phyloP scores from a whole-genome alignment of 2,797 vertebrate genomes.

The Cuniculus paca region DNA sequence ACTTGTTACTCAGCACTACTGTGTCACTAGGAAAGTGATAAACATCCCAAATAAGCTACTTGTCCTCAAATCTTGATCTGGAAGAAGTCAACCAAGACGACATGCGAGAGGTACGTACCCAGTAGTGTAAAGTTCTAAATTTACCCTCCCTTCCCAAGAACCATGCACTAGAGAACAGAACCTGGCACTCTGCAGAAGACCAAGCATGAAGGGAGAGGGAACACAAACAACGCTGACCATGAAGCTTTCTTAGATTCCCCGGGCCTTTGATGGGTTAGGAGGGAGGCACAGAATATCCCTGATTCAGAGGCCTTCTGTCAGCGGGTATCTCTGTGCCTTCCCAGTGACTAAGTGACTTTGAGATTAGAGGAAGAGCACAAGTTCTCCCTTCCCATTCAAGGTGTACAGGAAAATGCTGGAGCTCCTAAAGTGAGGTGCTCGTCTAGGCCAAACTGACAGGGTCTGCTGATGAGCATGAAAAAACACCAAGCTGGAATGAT shows the following conservation, averaged over 20 bases:
- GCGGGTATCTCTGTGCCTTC: accelerated
- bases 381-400: not conserved
- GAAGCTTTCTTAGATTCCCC: not conserved
- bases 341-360: not conserved
- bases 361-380: not conserved
- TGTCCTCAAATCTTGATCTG: not conserved
- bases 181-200: not conserved
- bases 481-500: not conserved
- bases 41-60: not conserved
- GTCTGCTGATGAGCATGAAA: not conserved
- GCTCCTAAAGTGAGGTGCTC: not conserved
- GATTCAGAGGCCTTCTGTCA: not conserved
- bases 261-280: not conserved
- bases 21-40: not conserved
- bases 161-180: not conserved
- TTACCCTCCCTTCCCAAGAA: not conserved
- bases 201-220: not conserved
- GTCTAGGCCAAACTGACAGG: not conserved
- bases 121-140: not conserved
- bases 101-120: not conserved
- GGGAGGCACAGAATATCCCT: not conserved
- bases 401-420: not conserved
- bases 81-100: not conserved
- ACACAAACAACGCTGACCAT: not conserved
- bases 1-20: not conserved